Evolutionary conservation across 2,888 invertebrate species (phyloP).

Genomic region (Allacma fusca): DNA sequence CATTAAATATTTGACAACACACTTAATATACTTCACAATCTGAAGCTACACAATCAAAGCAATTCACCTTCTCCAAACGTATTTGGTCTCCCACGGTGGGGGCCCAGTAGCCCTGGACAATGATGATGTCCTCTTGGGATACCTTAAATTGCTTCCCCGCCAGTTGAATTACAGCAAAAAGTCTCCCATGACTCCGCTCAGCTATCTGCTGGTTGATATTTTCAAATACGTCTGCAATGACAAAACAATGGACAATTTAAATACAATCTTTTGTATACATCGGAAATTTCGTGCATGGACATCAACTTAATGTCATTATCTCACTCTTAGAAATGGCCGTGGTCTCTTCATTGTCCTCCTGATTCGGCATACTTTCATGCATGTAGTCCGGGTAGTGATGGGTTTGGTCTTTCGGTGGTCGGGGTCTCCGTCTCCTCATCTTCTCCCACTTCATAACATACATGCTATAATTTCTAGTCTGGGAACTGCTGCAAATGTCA

Average conservation of each 20-base stretch:
- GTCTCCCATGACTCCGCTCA: constrained; percentile 69
- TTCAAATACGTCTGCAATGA: constrained; percentile 68
- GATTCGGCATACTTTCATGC: not conserved
- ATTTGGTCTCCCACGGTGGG: constrained; percentile 82
- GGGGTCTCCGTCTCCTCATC: constrained; percentile 26
- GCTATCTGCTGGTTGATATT: constrained; percentile 73
- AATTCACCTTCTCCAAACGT: constrained; percentile 76
- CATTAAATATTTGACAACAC: not conserved
- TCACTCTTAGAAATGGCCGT: constrained; percentile 19
- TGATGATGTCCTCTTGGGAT: constrained; percentile 82
- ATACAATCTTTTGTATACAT: not conserved
- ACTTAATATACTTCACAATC: not conserved
- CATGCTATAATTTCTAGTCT: not conserved
- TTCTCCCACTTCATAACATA: constrained; percentile 35
- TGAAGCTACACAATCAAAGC: not conserved
- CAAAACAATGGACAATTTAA: not conserved
- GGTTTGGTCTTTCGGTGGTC: constrained; percentile 34
- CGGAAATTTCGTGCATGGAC: no score
- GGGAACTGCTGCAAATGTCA: not conserved
- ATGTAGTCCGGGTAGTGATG: constrained; percentile 34
- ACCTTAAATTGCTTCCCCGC: constrained; percentile 86
- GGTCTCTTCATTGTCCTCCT: constrained; percentile 26
- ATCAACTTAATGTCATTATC: no score
- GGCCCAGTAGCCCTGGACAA: constrained; percentile 84
- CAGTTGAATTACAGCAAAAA: constrained; percentile 84